A percentile compares a stretch with the other conserved stretches of the same genome.
These are phyloP conservation scores for Onychomys leucogaster DNA, from an alignment of 2,797 vertebrate genomes.

Conservation along the genomic window DNA sequence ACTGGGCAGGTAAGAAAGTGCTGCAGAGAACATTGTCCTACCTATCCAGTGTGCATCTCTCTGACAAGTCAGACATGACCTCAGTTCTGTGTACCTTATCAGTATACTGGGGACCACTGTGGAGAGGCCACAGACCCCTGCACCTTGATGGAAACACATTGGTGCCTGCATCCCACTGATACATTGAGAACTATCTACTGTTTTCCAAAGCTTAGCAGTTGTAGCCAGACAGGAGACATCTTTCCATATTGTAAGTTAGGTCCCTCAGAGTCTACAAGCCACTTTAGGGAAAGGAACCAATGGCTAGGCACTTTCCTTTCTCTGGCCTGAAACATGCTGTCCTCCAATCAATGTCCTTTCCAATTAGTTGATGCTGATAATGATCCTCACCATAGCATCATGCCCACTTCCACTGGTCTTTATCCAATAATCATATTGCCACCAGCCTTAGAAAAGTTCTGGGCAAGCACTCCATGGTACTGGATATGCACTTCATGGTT, in stretches of 20 bases:
- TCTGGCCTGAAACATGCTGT: neutral
- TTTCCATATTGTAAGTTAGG: constrained; percentile 25
- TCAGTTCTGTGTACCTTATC: neutral
- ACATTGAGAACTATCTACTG: neutral
- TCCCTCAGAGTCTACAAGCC: neutral
- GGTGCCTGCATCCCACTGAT: neutral
- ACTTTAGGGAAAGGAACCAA: neutral
- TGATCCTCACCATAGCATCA: neutral
- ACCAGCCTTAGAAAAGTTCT: neutral
- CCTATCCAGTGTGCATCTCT: neutral
- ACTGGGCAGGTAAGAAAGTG: neutral
- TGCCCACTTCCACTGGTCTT: accelerated
- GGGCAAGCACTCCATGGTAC: too few relatives aligned
- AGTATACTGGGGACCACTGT: neutral
- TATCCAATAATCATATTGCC: neutral
- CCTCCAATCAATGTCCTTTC: neutral
- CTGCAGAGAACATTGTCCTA: neutral
- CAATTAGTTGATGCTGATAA: neutral
- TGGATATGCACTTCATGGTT: neutral
- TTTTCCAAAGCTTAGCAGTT: neutral
- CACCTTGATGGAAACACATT: neutral
- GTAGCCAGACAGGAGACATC: neutral
- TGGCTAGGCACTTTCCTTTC: neutral
- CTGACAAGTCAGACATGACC: neutral
- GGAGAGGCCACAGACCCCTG: neutral